These are phyloP conservation scores for Fissipunctia ypsillon DNA, from an alignment of 2,888 invertebrate species.

Conservation along the genomic window DNA sequence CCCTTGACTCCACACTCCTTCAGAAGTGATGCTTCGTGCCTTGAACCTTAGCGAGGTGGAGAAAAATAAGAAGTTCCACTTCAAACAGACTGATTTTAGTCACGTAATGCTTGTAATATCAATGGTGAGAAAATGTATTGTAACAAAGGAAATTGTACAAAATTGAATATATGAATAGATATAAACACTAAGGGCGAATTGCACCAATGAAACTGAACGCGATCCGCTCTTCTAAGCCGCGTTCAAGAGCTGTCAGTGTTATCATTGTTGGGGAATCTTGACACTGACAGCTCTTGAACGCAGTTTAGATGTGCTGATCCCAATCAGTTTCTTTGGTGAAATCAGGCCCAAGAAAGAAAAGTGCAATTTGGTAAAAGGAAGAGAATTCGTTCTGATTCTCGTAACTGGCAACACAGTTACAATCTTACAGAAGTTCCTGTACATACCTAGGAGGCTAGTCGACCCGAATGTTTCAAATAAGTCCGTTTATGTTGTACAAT, in stretches of 20 bases:
- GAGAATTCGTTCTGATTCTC: not conserved
- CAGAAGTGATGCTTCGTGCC: slow-evolving; percentile 52
- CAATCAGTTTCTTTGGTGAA: too few relatives aligned
- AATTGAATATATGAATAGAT: not conserved
- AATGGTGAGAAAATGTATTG: not conserved
- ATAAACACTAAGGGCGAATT: too few relatives aligned
- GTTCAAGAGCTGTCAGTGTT: too few relatives aligned
- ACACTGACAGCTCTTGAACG: too few relatives aligned
- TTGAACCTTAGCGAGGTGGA: slow-evolving; percentile 23
- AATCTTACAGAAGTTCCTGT: not conserved
- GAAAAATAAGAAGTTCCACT: slow-evolving; percentile 40
- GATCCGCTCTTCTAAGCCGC: too few relatives aligned
- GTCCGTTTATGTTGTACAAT: not conserved
- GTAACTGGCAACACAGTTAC: not conserved
- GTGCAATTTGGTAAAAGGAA: too few relatives aligned
- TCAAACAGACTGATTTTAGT: not conserved
- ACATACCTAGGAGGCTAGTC: not conserved
- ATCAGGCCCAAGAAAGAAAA: not conserved
- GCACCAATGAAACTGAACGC: too few relatives aligned
- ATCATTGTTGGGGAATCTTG: too few relatives aligned
- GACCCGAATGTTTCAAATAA: not conserved
- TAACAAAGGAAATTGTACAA: not conserved
- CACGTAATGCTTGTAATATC: not conserved
- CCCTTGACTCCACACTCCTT: slow-evolving; percentile 67
- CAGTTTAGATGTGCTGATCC: too few relatives aligned